Percentiles rank a stretch among this genome's conserved stretches.
Conservation (phyloP, 2,888 invertebrate species). For the Oxystoma pomonae region DNA sequence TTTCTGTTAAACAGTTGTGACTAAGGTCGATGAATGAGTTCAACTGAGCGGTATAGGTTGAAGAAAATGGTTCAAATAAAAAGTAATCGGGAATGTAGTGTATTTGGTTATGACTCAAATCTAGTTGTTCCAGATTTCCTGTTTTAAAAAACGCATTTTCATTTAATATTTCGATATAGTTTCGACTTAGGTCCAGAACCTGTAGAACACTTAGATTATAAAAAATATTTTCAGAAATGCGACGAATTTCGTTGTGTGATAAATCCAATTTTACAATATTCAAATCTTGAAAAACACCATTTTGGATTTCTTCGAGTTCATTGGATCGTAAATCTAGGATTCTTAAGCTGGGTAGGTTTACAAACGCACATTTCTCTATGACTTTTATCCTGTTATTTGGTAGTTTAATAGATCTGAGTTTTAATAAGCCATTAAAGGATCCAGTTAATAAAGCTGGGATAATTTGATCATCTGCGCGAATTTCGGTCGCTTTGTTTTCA, state of each 20-base stretch:
- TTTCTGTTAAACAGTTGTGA: slow-evolving; percentile 26
- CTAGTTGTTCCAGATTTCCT: slow-evolving; percentile 23
- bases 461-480: slow-evolving; percentile 27
- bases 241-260: slow-evolving; percentile 26
- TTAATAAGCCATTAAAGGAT: slow-evolving; percentile 24
- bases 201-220: slow-evolving; percentile 26
- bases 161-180: slow-evolving; percentile 25
- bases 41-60: slow-evolving; percentile 9
- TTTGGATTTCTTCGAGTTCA: slow-evolving; percentile 19
- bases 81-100: slow-evolving; percentile 19
- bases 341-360: slow-evolving; percentile 23
- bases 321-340: slow-evolving; percentile 27
- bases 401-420: slow-evolving; percentile 25
- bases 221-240: slow-evolving; percentile 26
- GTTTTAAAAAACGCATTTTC: slow-evolving; percentile 26
- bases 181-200: slow-evolving; percentile 29
- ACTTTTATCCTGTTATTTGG: slow-evolving; percentile 15
- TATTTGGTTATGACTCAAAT: slow-evolving; percentile 30
- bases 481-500: slow-evolving; percentile 23
- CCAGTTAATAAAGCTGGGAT: slow-evolving; percentile 25
- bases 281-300: slow-evolving; percentile 27
- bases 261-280: slow-evolving; percentile 23
- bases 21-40: slow-evolving; percentile 28
- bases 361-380: slow-evolving; percentile 26
- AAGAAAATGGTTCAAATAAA: slow-evolving; percentile 26